Percentiles rank a stretch among this genome's conserved stretches.
Conservation (phyloP, 2,797 vertebrate species). For the Poecile montanus region DNA sequence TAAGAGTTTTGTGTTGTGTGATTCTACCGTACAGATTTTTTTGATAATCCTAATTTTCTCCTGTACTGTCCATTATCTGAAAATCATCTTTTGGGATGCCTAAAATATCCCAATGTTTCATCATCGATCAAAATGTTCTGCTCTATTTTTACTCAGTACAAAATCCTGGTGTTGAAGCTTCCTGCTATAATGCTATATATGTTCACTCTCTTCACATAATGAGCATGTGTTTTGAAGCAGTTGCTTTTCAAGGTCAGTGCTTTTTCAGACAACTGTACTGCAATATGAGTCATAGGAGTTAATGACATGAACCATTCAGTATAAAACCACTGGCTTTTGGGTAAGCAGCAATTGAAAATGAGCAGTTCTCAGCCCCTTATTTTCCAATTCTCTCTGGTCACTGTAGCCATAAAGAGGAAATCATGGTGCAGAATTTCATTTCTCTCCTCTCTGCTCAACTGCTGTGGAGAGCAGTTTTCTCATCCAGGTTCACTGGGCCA, state of each 20-base stretch:
- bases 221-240: constrained; percentile 53
- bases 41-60: background rate
- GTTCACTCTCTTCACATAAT: constrained; percentile 58
- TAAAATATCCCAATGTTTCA: constrained; percentile 45
- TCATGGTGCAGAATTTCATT: background rate
- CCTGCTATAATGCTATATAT: constrained; percentile 64
- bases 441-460: background rate
- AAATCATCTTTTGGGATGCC: constrained; percentile 31
- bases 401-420: background rate
- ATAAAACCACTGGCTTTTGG: constrained; percentile 31
- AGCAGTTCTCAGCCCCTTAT: background rate
- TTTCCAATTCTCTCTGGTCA: background rate
- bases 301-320: constrained; percentile 23
- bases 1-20: background rate
- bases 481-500: background rate
- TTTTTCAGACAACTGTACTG: constrained; percentile 55
- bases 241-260: constrained; percentile 58
- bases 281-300: constrained; percentile 56
- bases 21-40: background rate
- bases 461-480: background rate
- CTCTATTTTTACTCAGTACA: constrained; percentile 57
- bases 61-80: constrained; percentile 4
- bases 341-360: constrained; percentile 8
- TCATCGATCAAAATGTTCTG: constrained; percentile 40
- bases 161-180: constrained; percentile 59